Conservation (phyloP, 1,140 invertebrate species). For the Fopius arisanus region DNA sequence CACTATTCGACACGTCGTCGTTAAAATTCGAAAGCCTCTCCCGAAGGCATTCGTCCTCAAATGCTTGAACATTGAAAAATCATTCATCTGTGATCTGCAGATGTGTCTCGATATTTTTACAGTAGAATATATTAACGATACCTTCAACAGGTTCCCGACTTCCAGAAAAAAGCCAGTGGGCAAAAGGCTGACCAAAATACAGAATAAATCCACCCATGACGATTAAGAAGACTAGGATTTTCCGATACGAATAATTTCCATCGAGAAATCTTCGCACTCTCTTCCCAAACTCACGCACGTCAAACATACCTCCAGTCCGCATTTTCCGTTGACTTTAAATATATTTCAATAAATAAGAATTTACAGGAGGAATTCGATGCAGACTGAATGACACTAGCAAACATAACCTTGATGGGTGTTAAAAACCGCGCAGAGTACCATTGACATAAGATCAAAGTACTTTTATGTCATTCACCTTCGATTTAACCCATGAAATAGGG, state of each 20-base stretch:
- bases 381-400: background rate
- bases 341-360: constrained; percentile 1
- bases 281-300: constrained; percentile 62
- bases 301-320: constrained; percentile 54
- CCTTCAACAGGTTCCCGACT: constrained; percentile 58
- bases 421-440: background rate
- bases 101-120: background rate
- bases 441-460: background rate
- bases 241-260: constrained; percentile 72
- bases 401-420: constrained; percentile 21
- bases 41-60: constrained; percentile 71
- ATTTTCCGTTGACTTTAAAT: constrained; percentile 38
- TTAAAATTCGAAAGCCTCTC: constrained; percentile 71
- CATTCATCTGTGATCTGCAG: background rate
- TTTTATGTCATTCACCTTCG: background rate
- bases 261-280: constrained; percentile 69
- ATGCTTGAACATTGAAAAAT: constrained; percentile 56
- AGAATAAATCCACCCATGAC: constrained; percentile 70
- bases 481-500: background rate
- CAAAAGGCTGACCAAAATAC: constrained; percentile 71
- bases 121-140: constrained; percentile 23
- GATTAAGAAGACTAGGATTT: constrained; percentile 70
- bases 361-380: background rate
- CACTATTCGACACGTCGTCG: constrained; percentile 69
- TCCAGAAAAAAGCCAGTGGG: constrained; percentile 70